These are phyloP conservation scores for Eugnorisma glareosa DNA, from an alignment of 2,888 invertebrate genomes.

Conservation along the genomic window DNA sequence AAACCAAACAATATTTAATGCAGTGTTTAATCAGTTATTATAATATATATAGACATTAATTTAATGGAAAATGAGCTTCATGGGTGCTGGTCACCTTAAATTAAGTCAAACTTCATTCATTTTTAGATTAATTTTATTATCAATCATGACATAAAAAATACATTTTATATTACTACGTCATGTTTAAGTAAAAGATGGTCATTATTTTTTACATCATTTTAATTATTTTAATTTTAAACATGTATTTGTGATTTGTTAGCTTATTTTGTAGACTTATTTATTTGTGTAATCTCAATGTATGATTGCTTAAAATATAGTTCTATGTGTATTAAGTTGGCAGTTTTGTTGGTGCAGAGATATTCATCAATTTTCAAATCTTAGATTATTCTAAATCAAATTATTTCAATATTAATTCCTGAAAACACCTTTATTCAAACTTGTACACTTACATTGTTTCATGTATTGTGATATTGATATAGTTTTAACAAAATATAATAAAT, in stretches of 20 bases:
- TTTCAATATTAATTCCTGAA: not conserved
- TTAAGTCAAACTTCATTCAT: slow-evolving; percentile 63
- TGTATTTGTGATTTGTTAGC: slow-evolving; percentile 62
- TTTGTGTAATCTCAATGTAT: slow-evolving; percentile 51
- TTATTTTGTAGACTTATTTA: slow-evolving; percentile 55
- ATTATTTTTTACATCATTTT: slow-evolving; percentile 54
- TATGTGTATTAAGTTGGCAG: slow-evolving; percentile 27
- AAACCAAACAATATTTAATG: slow-evolving; percentile 17
- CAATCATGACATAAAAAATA: slow-evolving; percentile 63
- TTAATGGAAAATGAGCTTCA: slow-evolving; percentile 44
- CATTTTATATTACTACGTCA: slow-evolving; percentile 29
- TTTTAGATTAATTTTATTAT: slow-evolving; percentile 45
- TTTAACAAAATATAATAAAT: not conserved
- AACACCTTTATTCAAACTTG: not conserved
- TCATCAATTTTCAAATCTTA: not conserved
- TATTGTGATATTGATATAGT: slow-evolving; percentile 23
- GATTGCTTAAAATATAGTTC: slow-evolving; percentile 35
- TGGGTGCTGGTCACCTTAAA: slow-evolving; percentile 76
- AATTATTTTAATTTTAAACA: slow-evolving; percentile 31
- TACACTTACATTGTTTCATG: not conserved
- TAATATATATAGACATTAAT: slow-evolving; percentile 42
- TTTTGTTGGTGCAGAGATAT: slow-evolving; percentile 22
- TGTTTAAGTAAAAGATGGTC: slow-evolving; percentile 43
- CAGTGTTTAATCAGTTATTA: slow-evolving; percentile 31
- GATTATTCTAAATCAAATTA: not conserved